phyloP scores from a whole-genome alignment of 2,888 invertebrate species.

The Malthinus seriepunctatus region DNA sequence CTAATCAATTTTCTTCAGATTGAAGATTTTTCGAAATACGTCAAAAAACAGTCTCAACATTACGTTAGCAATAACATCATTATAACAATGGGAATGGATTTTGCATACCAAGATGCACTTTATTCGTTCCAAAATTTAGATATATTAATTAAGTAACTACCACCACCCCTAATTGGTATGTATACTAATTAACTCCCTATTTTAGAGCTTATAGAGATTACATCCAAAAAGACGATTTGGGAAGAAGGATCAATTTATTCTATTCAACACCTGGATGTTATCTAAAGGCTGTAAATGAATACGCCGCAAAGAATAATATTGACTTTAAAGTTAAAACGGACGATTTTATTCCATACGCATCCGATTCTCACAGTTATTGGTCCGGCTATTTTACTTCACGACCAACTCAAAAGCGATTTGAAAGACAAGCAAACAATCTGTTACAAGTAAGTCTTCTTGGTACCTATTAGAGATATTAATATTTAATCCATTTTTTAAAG shows the following conservation, averaged over 20 bases:
- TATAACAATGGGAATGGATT: constrained; percentile 92
- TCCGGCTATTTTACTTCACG: constrained; percentile 70
- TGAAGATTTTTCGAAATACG: constrained; percentile 61
- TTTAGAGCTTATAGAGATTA: constrained; percentile 11
- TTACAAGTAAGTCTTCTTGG: constrained; percentile 61
- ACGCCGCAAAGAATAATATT: constrained; percentile 43
- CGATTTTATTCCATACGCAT: constrained; percentile 71
- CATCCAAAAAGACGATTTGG: constrained; percentile 11
- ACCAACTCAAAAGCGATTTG: constrained; percentile 60
- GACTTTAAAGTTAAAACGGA: constrained; percentile 56
- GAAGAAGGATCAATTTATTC: constrained; percentile 66
- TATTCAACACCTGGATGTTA: constrained; percentile 86
- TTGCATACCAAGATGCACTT: constrained; percentile 77
- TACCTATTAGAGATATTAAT: constrained; percentile 74
- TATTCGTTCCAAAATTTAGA: constrained; percentile 87
- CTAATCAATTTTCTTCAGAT: too few species aligned
- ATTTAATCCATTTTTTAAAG: constrained; percentile 68
- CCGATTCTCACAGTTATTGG: constrained; percentile 70
- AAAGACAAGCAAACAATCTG: constrained; percentile 57
- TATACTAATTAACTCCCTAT: constrained; percentile 66
- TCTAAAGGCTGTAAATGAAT: constrained; percentile 66
- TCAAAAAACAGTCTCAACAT: constrained; percentile 58
- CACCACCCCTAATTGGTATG: constrained; percentile 46
- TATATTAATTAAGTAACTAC: constrained; percentile 79
- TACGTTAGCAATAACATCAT: constrained; percentile 77